Percentiles rank a stretch among this genome's conserved stretches.
These are phyloP conservation scores for Microtus ochrogaster DNA, from an alignment of 2,113 vertebrate genomes.

Conservation along the genomic window DNA sequence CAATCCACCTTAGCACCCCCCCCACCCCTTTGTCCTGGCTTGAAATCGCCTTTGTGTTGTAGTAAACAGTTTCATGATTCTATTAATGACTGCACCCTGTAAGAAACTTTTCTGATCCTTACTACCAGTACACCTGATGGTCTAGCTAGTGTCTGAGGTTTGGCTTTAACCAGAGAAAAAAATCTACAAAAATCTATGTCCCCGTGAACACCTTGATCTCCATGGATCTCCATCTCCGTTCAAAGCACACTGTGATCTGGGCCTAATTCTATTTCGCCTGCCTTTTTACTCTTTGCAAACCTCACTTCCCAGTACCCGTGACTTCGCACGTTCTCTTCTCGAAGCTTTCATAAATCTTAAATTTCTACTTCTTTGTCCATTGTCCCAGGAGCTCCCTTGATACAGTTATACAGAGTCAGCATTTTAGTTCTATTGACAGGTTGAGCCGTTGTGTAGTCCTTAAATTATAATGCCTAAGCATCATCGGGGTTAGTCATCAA, in stretches of 20 bases:
- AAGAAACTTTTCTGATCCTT: neutral
- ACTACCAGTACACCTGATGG: neutral
- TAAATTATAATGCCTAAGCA: neutral
- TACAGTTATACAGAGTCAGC: neutral
- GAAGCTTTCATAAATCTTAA: neutral
- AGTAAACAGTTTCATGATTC: neutral
- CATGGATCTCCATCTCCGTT: neutral
- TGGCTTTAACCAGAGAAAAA: conserved; percentile 16
- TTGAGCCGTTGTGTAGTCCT: neutral
- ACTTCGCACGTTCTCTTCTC: neutral
- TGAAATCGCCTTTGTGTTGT: neutral
- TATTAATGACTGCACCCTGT: neutral
- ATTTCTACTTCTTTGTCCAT: neutral
- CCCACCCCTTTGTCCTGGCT: neutral
- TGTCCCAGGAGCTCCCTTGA: neutral
- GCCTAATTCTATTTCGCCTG: neutral
- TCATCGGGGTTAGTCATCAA: neutral
- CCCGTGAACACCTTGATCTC: neutral
- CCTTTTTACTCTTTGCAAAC: neutral
- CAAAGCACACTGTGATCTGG: neutral
- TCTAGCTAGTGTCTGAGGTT: neutral
- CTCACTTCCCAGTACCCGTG: neutral
- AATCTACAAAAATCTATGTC: neutral
- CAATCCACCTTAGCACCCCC: neutral
- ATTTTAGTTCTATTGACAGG: neutral